These are phyloP conservation scores for Aphelenchoides avenae DNA, from an alignment of 1,140 invertebrate species.

Conservation along the genomic window DNA sequence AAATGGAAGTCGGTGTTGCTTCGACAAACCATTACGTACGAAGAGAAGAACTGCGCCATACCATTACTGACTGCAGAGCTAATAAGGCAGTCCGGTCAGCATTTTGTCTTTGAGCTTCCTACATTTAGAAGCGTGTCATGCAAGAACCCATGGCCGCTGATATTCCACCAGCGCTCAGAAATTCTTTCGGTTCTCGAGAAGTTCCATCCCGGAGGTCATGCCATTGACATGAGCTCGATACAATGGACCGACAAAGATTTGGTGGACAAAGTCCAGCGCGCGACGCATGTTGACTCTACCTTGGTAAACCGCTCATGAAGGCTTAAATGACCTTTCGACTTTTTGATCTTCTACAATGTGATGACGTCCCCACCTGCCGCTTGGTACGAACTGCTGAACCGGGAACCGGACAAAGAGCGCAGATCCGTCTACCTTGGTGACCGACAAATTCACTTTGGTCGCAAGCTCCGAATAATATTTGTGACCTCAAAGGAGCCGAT, in stretches of 20 bases:
- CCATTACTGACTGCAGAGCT: conserved; percentile 18
- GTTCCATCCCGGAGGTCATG: no score
- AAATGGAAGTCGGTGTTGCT: conserved; percentile 17
- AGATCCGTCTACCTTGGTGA: conserved; percentile 15
- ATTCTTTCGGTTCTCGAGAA: no score
- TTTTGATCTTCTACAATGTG: conserved; percentile 30
- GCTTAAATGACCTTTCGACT: conserved; percentile 1
- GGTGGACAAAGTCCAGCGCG: conserved; percentile 16
- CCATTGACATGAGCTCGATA: no score
- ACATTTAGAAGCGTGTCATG: conserved; percentile 18
- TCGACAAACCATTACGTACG: conserved; percentile 20
- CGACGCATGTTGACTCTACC: conserved; percentile 26
- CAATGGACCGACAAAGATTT: conserved; percentile 25
- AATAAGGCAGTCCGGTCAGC: not conserved
- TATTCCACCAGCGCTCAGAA: no score
- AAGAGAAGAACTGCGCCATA: conserved; percentile 16
- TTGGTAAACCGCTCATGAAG: conserved; percentile 5
- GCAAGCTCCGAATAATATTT: conserved; percentile 25
- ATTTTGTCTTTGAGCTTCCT: not conserved
- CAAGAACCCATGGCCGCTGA: conserved; percentile 15
- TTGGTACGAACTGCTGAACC: conserved; percentile 26
- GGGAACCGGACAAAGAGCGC: conserved; percentile 35
- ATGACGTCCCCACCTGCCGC: conserved; percentile 24
- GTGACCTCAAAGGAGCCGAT: conserved; percentile 12
- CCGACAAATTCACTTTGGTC: conserved; percentile 10